These are phyloP conservation scores for Hemaris fuciformis DNA, from an alignment of 2,888 invertebrate species.

Conservation along the genomic window DNA sequence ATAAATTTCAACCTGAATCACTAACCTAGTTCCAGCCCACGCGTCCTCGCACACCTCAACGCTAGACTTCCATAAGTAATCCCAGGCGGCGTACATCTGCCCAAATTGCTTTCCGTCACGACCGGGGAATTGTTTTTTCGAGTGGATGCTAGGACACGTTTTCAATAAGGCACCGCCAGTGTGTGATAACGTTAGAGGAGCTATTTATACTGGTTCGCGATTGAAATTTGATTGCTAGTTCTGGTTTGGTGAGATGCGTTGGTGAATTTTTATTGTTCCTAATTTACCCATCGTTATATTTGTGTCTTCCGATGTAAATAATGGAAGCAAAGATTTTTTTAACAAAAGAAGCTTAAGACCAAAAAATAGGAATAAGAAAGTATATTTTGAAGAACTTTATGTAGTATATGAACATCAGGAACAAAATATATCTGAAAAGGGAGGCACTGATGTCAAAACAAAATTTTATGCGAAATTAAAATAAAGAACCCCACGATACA, in stretches of 20 bases:
- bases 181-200: background rate
- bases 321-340: background rate
- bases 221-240: background rate
- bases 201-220: background rate
- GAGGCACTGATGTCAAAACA: background rate
- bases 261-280: background rate
- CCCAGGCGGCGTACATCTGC: background rate
- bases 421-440: background rate
- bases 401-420: too few relatives aligned
- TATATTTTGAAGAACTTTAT: too few relatives aligned
- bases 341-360: background rate
- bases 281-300: background rate
- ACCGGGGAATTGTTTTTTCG: background rate
- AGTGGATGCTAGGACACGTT: background rate
- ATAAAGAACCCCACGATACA: too few relatives aligned
- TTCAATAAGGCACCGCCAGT: background rate
- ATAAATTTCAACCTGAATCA: background rate
- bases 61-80: background rate
- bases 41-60: background rate
- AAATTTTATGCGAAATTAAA: too few relatives aligned
- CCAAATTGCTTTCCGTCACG: constrained; percentile 1
- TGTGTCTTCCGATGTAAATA: too few relatives aligned
- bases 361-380: background rate
- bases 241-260: background rate
- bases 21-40: background rate